Evolutionary conservation across 2,888 invertebrate species (phyloP).

Genomic region (Sabellastarte sp.): DNA sequence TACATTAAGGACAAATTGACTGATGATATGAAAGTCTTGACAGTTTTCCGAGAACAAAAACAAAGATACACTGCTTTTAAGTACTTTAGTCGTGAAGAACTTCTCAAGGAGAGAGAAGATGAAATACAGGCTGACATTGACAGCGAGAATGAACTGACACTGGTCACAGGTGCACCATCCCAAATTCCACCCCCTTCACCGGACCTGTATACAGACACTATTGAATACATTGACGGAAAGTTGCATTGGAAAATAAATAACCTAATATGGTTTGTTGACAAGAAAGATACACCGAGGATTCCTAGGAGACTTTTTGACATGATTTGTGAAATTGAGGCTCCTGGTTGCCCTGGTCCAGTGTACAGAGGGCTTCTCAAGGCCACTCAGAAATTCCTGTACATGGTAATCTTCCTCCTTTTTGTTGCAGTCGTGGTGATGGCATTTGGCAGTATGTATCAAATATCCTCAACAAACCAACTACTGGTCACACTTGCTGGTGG

Average conservation of each 20-base stretch:
- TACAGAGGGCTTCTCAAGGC: constrained; percentile 48
- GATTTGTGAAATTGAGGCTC: constrained; percentile 47
- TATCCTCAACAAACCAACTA: constrained; percentile 53
- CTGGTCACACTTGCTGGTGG: constrained; percentile 51
- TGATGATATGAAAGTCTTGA: constrained; percentile 46
- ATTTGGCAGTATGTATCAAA: constrained; percentile 46
- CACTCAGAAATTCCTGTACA: constrained; percentile 49
- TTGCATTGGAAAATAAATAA: constrained; percentile 27
- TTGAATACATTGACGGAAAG: constrained; percentile 24
- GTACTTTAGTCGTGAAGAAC: constrained; percentile 23
- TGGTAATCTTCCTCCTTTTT: constrained; percentile 51
- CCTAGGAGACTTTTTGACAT: constrained; percentile 49
- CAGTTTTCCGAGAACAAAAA: constrained; percentile 43
- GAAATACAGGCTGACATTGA: constrained; percentile 7
- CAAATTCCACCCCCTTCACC: neutral
- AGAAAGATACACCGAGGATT: constrained; percentile 48
- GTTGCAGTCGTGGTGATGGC: constrained; percentile 54
- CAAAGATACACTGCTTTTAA: constrained; percentile 53
- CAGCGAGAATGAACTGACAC: constrained; percentile 10
- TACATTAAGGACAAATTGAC: constrained; percentile 45
- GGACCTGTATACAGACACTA: constrained; percentile 14
- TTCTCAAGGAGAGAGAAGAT: constrained; percentile 22
- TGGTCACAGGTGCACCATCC: neutral
- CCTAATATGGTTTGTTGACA: constrained; percentile 29
- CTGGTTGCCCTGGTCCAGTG: constrained; percentile 54